Conservation (phyloP, 2,113 vertebrate genomes). For the Oryzias woworae region DNA sequence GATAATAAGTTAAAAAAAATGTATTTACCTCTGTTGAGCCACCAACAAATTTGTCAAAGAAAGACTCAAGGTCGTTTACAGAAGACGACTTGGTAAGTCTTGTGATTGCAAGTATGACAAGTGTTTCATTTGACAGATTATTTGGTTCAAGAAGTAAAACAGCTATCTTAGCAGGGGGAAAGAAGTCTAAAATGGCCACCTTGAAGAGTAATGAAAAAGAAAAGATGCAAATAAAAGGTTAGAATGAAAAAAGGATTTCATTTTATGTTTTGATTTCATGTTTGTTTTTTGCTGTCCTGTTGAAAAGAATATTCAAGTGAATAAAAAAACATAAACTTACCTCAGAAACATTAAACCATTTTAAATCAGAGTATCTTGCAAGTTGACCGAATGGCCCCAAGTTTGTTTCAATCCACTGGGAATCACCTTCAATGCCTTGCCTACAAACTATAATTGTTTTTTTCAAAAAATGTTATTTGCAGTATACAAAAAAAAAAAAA, state of each 20-base stretch:
- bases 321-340: conserved; percentile 1
- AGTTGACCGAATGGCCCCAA: conserved; percentile 23
- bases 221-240: no score
- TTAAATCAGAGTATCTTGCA: conserved; percentile 15
- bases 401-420: conserved; percentile 30
- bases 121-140: conserved; percentile 34
- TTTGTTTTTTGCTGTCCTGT: no score
- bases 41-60: conserved; percentile 29
- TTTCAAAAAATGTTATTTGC: not conserved
- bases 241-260: not conserved
- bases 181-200: conserved; percentile 5
- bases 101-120: conserved; percentile 21
- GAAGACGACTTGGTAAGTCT: not conserved
- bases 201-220: not conserved
- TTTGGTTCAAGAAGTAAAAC: conserved; percentile 34
- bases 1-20: not conserved
- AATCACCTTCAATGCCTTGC: not conserved
- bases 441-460: conserved; percentile 6
- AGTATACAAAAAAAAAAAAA: no score
- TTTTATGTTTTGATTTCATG: no score
- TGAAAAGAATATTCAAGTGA: no score
- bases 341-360: conserved; percentile 12
- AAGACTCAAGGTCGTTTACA: conserved; percentile 14
- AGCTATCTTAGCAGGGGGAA: conserved; percentile 37
- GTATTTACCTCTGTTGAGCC: conserved; percentile 14